Conservation (phyloP, 2,888 invertebrate genomes). For the Mesorhabditis belari region DNA sequence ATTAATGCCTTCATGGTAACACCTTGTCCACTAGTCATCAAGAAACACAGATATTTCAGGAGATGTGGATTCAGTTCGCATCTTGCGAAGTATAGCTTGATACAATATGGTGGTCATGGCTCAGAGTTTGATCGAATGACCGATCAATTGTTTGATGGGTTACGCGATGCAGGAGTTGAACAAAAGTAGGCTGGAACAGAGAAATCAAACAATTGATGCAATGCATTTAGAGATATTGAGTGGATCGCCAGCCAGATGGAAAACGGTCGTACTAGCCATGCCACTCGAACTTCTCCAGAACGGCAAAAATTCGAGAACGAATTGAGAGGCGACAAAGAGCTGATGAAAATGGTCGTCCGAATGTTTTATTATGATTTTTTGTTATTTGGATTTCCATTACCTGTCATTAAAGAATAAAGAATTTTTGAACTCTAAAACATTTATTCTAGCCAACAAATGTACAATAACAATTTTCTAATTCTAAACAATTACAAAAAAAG, state of each 20-base stretch:
- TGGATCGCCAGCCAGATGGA: neutral
- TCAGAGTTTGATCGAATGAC: neutral
- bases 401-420: neutral
- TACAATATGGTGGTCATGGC: constrained; percentile 2
- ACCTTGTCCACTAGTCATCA: too few relatives aligned
- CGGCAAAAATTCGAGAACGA: neutral
- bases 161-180: constrained; percentile 3
- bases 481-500: too few relatives aligned
- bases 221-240: neutral
- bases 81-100: constrained; percentile 3
- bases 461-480: too few relatives aligned
- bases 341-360: neutral
- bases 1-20: too few relatives aligned
- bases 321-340: neutral
- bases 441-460: too few relatives aligned
- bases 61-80: constrained; percentile 6
- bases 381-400: neutral
- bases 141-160: neutral
- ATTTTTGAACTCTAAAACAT: too few relatives aligned
- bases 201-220: neutral
- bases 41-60: constrained; percentile 2
- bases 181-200: neutral
- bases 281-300: neutral
- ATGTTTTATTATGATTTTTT: neutral
- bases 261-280: neutral